Evolutionary conservation across 2,113 vertebrate species (phyloP).

Genomic region (Formicarius rufipectus): DNA sequence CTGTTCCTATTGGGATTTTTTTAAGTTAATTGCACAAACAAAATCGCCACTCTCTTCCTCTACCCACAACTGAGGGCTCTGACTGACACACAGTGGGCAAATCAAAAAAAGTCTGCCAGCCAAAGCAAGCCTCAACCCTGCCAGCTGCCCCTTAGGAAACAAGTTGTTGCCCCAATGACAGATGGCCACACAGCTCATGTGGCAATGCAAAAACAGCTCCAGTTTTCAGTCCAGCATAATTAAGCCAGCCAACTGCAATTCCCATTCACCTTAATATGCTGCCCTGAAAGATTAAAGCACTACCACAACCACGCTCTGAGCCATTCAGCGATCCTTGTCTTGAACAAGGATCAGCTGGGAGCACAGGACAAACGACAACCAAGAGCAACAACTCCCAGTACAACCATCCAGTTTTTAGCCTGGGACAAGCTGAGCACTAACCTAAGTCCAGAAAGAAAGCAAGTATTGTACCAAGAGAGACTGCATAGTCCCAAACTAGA

Average conservation of each 20-base stretch:
- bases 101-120: neutral
- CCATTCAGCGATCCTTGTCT: neutral
- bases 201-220: neutral
- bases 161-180: constrained; percentile 55
- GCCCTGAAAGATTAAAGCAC: neutral
- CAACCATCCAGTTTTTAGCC: neutral
- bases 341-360: neutral
- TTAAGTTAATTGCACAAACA: neutral
- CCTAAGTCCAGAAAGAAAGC: neutral
- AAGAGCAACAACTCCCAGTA: neutral
- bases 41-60: neutral
- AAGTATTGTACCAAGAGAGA: neutral
- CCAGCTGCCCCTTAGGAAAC: constrained; percentile 36
- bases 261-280: neutral
- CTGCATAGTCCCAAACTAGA: rapidly evolving
- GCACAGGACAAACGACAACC: neutral
- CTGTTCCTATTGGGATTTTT: neutral
- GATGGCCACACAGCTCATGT: neutral
- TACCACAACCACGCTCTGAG: neutral
- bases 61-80: neutral
- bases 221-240: constrained; percentile 25
- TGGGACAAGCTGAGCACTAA: neutral
- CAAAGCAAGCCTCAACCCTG: constrained; percentile 17
- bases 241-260: constrained; percentile 2
- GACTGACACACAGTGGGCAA: neutral